These are phyloP conservation scores for Pseudorectes ferrugineus DNA, from an alignment of 2,113 vertebrate species.

Conservation along the genomic window DNA sequence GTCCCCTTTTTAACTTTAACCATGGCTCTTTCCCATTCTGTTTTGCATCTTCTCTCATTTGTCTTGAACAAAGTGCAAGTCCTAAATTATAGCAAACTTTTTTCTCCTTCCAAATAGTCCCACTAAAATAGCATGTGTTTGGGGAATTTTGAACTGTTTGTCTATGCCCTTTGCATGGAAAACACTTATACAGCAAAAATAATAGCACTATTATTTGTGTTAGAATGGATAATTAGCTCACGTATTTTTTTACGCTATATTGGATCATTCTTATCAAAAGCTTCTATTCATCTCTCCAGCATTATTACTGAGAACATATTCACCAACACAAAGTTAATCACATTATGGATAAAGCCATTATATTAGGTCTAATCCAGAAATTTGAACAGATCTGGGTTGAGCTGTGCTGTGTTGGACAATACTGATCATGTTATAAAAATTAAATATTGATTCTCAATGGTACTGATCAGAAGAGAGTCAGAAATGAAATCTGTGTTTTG, in stretches of 20 bases:
- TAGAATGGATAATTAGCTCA: background rate
- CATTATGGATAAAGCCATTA: conserved; percentile 19
- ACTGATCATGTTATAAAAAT: background rate
- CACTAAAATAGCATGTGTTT: background rate
- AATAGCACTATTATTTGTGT: background rate
- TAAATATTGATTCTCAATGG: background rate
- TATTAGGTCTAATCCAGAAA: background rate
- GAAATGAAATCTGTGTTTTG: background rate
- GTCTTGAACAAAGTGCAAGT: conserved; percentile 27
- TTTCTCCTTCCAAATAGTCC: conserved; percentile 35
- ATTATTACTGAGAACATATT: background rate
- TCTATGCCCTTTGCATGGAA: background rate
- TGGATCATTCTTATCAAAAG: background rate
- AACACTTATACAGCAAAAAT: background rate
- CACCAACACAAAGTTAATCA: background rate
- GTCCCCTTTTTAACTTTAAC: conserved; percentile 38
- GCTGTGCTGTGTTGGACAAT: background rate
- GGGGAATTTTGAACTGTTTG: background rate
- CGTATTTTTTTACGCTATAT: background rate
- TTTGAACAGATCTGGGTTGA: background rate
- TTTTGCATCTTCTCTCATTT: conserved; percentile 44
- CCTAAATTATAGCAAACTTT: conserved; percentile 30
- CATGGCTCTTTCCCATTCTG: conserved; percentile 34
- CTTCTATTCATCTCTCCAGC: background rate
- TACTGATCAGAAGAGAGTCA: background rate